Percentiles rank a stretch among this genome's conserved stretches.
Evolutionary conservation across 2,113 vertebrate species (phyloP).

Genomic region (Anser cygnoides): DNA sequence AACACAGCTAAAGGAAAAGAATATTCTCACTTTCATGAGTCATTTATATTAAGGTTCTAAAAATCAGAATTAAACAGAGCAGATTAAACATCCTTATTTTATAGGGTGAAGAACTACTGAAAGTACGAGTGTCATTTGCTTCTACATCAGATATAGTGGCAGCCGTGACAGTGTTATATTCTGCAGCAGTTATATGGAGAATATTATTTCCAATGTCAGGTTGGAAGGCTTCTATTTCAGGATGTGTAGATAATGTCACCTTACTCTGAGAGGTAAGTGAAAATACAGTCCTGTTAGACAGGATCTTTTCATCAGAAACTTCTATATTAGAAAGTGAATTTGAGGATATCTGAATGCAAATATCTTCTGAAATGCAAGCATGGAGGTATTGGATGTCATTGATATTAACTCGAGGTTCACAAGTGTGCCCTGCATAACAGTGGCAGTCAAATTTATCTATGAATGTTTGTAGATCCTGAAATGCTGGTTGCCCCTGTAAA

Average conservation of each 20-base stretch:
- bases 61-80: constrained; percentile 13
- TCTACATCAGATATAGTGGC: not conserved
- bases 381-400: not conserved
- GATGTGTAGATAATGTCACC: constrained; percentile 2
- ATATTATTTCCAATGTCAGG: not conserved
- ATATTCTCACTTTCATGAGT: not conserved
- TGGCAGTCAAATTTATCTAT: constrained; percentile 77
- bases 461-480: constrained; percentile 74
- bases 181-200: not conserved
- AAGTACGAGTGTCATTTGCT: constrained; percentile 21
- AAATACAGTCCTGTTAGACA: constrained; percentile 37
- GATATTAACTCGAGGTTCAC: constrained; percentile 48
- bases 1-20: not conserved
- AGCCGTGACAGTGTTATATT: not conserved
- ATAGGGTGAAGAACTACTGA: not conserved
- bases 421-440: constrained; percentile 78
- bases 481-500: constrained; percentile 72
- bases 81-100: constrained; percentile 7
- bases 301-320: constrained; percentile 14
- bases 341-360: constrained; percentile 66
- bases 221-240: constrained; percentile 25
- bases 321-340: constrained; percentile 37
- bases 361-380: constrained; percentile 55
- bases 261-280: constrained; percentile 28
- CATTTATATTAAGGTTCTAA: constrained; percentile 6